Evolutionary conservation across 2,888 invertebrate genomes (phyloP).

Genomic region (Drosophila nr. perissopoda): DNA sequence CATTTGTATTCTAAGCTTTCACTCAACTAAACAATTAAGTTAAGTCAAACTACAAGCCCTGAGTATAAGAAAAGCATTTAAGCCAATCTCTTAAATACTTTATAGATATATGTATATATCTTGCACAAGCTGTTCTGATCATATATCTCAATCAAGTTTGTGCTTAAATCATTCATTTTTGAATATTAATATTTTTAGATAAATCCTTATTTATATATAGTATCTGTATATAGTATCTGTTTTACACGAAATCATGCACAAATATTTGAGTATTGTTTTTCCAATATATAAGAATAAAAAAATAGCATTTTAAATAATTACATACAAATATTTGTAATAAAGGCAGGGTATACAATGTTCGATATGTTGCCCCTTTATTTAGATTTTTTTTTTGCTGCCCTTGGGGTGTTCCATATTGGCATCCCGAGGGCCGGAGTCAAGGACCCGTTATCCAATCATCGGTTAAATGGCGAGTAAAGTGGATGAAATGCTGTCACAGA

Average conservation of each 20-base stretch:
- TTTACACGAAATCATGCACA: not conserved
- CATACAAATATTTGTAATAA: not conserved
- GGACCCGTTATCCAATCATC: conserved; percentile 69
- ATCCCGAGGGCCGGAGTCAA: conserved; percentile 9
- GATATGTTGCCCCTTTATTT: not conserved
- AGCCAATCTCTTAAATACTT: not conserved
- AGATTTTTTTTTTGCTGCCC: conserved; percentile 40
- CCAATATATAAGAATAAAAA: not conserved
- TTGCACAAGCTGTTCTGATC: not conserved
- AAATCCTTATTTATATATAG: no score
- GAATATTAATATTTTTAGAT: not conserved
- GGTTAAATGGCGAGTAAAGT: conserved; percentile 78
- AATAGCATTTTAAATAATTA: not conserved
- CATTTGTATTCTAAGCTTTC: not conserved
- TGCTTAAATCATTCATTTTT: not conserved
- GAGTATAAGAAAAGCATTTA: not conserved
- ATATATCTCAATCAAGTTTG: not conserved
- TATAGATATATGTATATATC: not conserved
- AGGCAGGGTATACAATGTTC: conserved; percentile 18
- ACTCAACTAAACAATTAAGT: not conserved
- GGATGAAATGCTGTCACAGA: conserved; percentile 43
- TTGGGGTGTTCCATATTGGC: conserved; percentile 29
- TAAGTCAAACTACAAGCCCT: not conserved
- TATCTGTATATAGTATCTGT: no score
- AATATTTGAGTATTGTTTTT: not conserved